Percentiles rank a stretch among this genome's conserved stretches.
Evolutionary conservation across 1,140 invertebrate genomes (phyloP).

Genomic region (Formica exsecta): DNA sequence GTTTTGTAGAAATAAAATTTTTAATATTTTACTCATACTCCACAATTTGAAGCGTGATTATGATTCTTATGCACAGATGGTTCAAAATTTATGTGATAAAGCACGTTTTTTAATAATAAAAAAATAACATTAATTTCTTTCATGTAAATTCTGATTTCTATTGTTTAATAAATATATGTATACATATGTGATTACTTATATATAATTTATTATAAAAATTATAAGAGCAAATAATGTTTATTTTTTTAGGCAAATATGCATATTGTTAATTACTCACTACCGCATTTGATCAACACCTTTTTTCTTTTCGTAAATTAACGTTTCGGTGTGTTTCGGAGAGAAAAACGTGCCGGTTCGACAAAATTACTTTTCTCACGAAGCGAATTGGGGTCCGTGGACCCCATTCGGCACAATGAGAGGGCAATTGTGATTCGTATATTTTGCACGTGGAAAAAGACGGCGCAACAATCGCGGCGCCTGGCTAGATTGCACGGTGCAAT

Average conservation of each 20-base stretch:
- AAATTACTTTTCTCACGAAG: conserved; percentile 51
- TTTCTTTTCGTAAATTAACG: conserved; percentile 8
- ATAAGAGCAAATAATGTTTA: neutral
- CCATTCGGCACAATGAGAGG: conserved; percentile 42
- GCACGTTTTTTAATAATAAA: too few species aligned
- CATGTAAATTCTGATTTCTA: neutral
- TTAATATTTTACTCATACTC: too few species aligned
- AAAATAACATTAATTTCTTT: too few species aligned
- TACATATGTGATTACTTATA: neutral
- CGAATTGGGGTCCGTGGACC: conserved; percentile 1
- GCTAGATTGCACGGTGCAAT: conserved; percentile 64
- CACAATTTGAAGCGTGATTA: too few species aligned
- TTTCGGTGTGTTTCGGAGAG: neutral
- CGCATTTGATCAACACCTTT: neutral
- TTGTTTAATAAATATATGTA: neutral
- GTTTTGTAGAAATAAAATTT: too few species aligned
- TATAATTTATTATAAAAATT: conserved; percentile 1
- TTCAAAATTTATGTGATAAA: too few species aligned
- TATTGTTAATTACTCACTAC: neutral
- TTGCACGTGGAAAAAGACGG: conserved; percentile 48
- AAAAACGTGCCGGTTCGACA: neutral
- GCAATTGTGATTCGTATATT: conserved; percentile 64
- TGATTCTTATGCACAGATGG: too few species aligned
- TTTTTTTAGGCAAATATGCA: neutral
- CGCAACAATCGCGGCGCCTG: conserved; percentile 42